These are phyloP conservation scores for Dastarcus helophoroides DNA, from an alignment of 2,888 invertebrate species.

Conservation along the genomic window DNA sequence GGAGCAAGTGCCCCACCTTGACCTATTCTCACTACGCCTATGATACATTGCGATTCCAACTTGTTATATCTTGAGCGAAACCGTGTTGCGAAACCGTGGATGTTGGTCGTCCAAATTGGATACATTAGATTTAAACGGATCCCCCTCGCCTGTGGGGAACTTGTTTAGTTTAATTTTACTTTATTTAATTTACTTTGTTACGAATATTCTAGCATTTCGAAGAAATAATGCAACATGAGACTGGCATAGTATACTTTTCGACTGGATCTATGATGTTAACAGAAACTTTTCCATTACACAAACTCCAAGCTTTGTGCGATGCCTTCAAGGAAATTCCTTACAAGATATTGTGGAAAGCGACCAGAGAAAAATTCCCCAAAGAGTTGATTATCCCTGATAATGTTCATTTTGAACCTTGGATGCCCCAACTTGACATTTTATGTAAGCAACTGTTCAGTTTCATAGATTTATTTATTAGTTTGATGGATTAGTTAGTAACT, in stretches of 20 bases:
- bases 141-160: too few species aligned
- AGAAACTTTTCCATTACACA: slow-evolving; percentile 40
- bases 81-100: too few species aligned
- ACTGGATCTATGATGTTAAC: slow-evolving; percentile 48
- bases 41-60: too few species aligned
- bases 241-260: slow-evolving; percentile 41
- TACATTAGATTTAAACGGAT: too few species aligned
- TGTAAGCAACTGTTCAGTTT: slow-evolving; percentile 41
- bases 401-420: slow-evolving; percentile 42
- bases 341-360: slow-evolving; percentile 44
- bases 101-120: too few species aligned
- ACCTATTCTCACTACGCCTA: too few species aligned
- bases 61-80: too few species aligned
- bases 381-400: slow-evolving; percentile 35
- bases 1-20: too few species aligned
- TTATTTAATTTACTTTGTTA: too few species aligned
- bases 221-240: slow-evolving; percentile 6
- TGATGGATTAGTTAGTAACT: too few species aligned
- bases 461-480: too few species aligned
- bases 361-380: slow-evolving; percentile 36
- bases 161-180: too few species aligned
- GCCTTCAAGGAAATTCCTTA: slow-evolving; percentile 41
- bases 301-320: slow-evolving; percentile 37
- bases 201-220: slow-evolving; percentile 9
- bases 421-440: slow-evolving; percentile 44